Conservation (phyloP, 1,140 invertebrate genomes). For the Drosophila kurseongensis region DNA sequence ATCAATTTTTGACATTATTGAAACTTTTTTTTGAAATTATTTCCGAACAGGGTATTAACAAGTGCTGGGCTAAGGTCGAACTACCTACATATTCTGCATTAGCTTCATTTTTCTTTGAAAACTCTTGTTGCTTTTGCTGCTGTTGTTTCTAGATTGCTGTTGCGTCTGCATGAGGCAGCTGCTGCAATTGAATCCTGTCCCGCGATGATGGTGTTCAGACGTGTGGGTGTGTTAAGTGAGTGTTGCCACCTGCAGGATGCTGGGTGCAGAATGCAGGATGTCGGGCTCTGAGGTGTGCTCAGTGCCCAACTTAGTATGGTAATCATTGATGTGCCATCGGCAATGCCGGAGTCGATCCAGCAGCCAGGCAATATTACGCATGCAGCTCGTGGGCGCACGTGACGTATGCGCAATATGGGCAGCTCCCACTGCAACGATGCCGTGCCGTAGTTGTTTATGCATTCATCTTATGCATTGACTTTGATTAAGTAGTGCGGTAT, state of each 20-base stretch:
- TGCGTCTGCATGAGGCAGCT: constrained; percentile 28
- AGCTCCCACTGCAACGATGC: constrained; percentile 1
- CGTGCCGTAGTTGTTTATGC: constrained; percentile 15
- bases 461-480: constrained; percentile 34
- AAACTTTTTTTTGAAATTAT: neutral
- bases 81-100: constrained; percentile 38
- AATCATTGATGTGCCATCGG: constrained; percentile 66
- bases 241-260: constrained; percentile 34
- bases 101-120: constrained; percentile 57
- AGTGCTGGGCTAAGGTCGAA: neutral
- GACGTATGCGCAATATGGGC: constrained; percentile 70
- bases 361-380: constrained; percentile 20
- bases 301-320: constrained; percentile 29
- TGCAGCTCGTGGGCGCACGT: constrained; percentile 46
- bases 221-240: constrained; percentile 37
- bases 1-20: too few species aligned
- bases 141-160: constrained; percentile 37
- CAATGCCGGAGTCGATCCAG: constrained; percentile 11
- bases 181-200: constrained; percentile 54
- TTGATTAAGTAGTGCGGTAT: constrained; percentile 31
- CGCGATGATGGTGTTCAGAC: constrained; percentile 17
- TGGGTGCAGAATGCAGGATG: constrained; percentile 1
- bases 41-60: neutral
- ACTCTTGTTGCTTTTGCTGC: constrained; percentile 17
- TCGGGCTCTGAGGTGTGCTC: constrained; percentile 15